Evolutionary conservation across 2,888 invertebrate species (phyloP).

Genomic region (Hydraecia micacea): DNA sequence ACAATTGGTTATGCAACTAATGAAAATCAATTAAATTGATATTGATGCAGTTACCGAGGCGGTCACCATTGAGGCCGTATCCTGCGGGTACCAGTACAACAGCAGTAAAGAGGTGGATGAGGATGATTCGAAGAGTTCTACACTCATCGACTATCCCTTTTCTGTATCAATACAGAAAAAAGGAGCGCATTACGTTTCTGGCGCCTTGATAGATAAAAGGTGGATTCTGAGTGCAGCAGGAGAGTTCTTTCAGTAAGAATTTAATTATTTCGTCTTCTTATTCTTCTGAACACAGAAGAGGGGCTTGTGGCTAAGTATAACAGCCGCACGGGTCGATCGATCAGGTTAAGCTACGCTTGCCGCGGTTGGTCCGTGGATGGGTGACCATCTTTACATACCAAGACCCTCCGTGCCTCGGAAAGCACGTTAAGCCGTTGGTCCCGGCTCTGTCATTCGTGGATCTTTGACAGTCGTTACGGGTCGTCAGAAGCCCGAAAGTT

Average conservation of each 20-base stretch:
- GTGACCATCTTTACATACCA: no score
- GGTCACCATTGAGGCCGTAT: slow-evolving; percentile 54
- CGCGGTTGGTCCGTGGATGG: no score
- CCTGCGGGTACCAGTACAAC: slow-evolving; percentile 61
- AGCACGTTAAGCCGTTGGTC: no score
- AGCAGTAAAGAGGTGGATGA: slow-evolving; percentile 55
- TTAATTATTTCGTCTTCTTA: neutral
- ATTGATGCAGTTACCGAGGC: slow-evolving; percentile 11
- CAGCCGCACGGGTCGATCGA: no score
- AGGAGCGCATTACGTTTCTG: slow-evolving; percentile 81
- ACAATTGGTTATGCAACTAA: neutral
- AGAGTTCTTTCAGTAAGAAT: slow-evolving; percentile 82
- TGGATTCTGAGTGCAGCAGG: slow-evolving; percentile 83
- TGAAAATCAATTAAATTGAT: neutral
- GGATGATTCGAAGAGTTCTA: slow-evolving; percentile 53
- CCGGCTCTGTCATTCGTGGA: no score
- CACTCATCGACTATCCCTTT: slow-evolving; percentile 77
- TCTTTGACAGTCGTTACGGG: no score
- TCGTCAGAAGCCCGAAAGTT: no score
- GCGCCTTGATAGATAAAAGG: slow-evolving; percentile 78
- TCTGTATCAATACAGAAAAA: slow-evolving; percentile 82
- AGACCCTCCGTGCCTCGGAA: no score
- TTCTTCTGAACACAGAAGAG: neutral
- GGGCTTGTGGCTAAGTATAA: no score
- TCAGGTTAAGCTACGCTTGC: no score